These are phyloP conservation scores for Araneus ventricosus DNA, from an alignment of 1,140 invertebrate genomes.

Conservation along the genomic window DNA sequence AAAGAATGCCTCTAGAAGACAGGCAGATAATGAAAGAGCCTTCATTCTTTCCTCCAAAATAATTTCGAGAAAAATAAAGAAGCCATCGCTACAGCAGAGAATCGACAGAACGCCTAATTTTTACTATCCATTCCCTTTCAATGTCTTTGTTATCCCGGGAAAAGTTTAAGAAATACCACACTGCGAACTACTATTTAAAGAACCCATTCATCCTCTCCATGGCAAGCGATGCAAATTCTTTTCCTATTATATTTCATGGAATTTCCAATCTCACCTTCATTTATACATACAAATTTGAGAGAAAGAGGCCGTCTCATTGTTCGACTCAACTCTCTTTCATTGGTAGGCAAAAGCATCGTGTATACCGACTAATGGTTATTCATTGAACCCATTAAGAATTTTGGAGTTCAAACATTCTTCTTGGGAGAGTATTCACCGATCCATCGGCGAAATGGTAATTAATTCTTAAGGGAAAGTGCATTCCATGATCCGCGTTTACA, in stretches of 20 bases:
- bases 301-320: conserved; percentile 5
- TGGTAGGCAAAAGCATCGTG: conserved; percentile 24
- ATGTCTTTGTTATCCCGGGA: background rate
- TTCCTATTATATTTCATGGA: conserved; percentile 39
- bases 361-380: conserved; percentile 51
- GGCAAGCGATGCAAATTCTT: conserved; percentile 12
- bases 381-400: conserved; percentile 51
- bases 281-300: conserved; percentile 22
- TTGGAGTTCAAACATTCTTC: conserved; percentile 51
- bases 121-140: background rate
- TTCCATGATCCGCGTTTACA: conserved; percentile 56
- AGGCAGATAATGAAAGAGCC: background rate
- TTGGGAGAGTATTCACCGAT: conserved; percentile 14
- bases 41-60: background rate
- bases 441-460: conserved; percentile 40
- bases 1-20: too few relatives aligned
- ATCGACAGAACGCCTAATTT: background rate
- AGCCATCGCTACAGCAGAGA: background rate
- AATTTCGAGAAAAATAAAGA: background rate
- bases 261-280: conserved; percentile 38
- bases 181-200: background rate
- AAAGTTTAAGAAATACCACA: conserved; percentile 4
- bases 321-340: conserved; percentile 4
- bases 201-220: background rate
- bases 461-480: conserved; percentile 57